These are phyloP conservation scores for Hemiprocne comata DNA, from an alignment of 2,113 vertebrate species.

Conservation along the genomic window DNA sequence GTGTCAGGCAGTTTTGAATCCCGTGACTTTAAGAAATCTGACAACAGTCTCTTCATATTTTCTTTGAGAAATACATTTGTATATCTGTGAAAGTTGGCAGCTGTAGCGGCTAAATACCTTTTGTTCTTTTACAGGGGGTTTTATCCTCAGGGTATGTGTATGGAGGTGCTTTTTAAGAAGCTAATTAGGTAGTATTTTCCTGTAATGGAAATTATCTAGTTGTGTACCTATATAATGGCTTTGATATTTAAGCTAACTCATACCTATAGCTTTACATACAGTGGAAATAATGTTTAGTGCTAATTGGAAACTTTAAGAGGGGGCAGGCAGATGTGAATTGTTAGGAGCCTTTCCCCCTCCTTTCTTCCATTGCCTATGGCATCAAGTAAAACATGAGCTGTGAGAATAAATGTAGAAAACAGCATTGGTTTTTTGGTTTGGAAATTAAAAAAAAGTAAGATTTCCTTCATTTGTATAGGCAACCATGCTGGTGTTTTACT, in stretches of 20 bases:
- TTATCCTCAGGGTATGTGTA: neutral
- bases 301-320: neutral
- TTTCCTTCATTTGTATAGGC: neutral
- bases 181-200: conserved; percentile 13
- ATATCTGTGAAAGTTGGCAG: neutral
- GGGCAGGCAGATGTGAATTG: neutral
- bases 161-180: neutral
- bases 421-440: neutral
- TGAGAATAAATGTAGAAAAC: neutral
- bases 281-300: neutral
- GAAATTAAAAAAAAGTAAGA: neutral
- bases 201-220: neutral
- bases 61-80: neutral
- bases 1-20: neutral
- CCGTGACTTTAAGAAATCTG: neutral
- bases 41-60: accelerated
- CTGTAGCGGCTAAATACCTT: neutral
- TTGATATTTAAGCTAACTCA: neutral
- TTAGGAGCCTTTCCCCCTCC: neutral
- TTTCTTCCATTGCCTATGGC: neutral
- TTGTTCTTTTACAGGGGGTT: neutral
- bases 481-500: neutral
- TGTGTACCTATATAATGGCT: neutral
- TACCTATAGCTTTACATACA: neutral
- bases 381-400: neutral